Base-by-base conservation (phyloP, 2,113 vertebrate genomes). In the Clarias batrachus region DNA sequence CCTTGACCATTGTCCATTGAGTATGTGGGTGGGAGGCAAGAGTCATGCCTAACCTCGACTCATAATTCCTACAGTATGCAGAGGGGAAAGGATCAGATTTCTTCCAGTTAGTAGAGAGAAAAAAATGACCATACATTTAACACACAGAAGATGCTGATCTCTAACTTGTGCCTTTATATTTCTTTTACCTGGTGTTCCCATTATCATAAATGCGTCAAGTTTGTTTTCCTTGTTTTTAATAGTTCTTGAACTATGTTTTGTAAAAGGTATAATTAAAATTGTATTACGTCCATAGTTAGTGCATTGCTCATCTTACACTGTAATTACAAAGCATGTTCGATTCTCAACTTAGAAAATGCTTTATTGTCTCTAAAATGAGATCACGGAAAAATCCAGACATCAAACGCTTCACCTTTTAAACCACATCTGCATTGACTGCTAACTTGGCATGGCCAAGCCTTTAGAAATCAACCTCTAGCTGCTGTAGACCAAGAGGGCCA, bases 391-490 rank as follows among this genome's bases (percentile, higher is more conserved):
- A 88, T 90, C 68, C 76, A 83, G 89, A 90, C 85, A 84, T 81
- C 33, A 85, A 89, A 90, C 86, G 74, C 79, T 37, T 74, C 87
- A 91, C 90, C 91, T 84, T 89, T 91, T 93, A 91, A 92, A 93
- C 86, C 59, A 88, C 92, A 92, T 92, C 88, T 92, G 92, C 90
- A 87, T 88, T 83, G 91, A 89, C 86, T 91, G 82, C 68, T 66
- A 88, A 59, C 87, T 90, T 90, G 88, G 88, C 89, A 68, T 89
- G 85, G 91, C 90, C 91, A 92, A 76, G 83, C 89, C 85, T 91
- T 90, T 66, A 68, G 33, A 92, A 77, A 80, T 27, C 25, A 90
- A 91, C 88, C 92, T 52, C 37, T 84, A 87, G 83, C 68, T 54
- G 70, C 79, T 87, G 71, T 89, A 82, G 85, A 83, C 78, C 82